Percentiles rank a stretch among this genome's conserved stretches.
Evolutionary conservation across 1,140 invertebrate genomes (phyloP).

Genomic region (Oryzaephilus surinamensis): DNA sequence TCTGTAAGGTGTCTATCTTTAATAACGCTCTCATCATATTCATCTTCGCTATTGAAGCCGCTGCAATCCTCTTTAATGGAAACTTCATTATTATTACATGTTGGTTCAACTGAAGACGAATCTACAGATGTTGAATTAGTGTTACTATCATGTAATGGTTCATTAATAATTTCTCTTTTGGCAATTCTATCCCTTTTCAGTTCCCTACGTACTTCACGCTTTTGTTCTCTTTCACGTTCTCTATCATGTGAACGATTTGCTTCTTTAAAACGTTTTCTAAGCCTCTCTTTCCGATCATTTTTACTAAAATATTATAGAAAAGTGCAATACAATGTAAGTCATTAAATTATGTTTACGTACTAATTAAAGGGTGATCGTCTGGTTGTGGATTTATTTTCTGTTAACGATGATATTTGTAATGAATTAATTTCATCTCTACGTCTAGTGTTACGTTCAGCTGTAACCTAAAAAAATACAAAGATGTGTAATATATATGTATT

Average conservation of each 20-base stretch:
- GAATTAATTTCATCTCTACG: conserved; percentile 28
- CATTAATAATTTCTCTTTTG: conserved; percentile 22
- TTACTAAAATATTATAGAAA: conserved; percentile 7
- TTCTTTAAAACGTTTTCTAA: conserved; percentile 32
- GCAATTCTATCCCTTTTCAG: conserved; percentile 25
- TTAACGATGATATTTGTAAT: too few relatives aligned
- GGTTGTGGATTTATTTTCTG: conserved; percentile 19
- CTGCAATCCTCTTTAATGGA: conserved; percentile 30
- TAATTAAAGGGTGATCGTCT: conserved; percentile 27
- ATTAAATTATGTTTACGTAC: conserved; percentile 16
- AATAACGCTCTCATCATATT: conserved; percentile 30
- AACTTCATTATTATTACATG: conserved; percentile 23
- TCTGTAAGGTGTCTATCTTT: conserved; percentile 25
- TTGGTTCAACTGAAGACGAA: conserved; percentile 16
- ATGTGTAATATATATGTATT: conserved; percentile 6
- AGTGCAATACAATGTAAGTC: conserved; percentile 1
- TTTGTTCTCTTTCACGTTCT: conserved; percentile 28
- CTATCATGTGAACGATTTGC: conserved; percentile 22
- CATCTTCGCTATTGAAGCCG: conserved; percentile 36
- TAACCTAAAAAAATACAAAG: conserved; percentile 16
- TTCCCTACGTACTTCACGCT: conserved; percentile 23
- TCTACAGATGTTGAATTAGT: conserved; percentile 14
- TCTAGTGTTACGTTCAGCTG: conserved; percentile 21
- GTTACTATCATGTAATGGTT: conserved; percentile 20
- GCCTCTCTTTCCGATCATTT: conserved; percentile 28